Evolutionary conservation across 2,888 invertebrate genomes (phyloP).

Genomic region (Calephelis perditalis): DNA sequence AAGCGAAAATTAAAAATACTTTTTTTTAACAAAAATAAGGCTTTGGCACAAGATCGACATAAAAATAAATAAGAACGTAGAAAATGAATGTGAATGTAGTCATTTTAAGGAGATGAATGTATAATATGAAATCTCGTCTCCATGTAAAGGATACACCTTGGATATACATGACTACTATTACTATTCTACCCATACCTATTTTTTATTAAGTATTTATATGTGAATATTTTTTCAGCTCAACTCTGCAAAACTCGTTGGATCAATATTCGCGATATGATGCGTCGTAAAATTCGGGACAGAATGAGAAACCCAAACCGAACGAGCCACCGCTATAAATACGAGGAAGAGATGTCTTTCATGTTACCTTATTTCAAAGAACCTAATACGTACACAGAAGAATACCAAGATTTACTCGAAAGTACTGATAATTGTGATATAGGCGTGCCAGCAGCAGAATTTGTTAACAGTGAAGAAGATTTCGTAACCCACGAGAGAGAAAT

Average conservation of each 20-base stretch:
- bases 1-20: no score
- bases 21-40: no score
- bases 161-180: no score
- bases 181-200: no score
- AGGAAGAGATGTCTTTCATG: conserved; percentile 56
- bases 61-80: no score
- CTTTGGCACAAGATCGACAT: no score
- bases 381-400: conserved; percentile 36
- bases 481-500: conserved; percentile 35
- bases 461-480: conserved; percentile 37
- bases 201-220: not conserved
- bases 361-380: conserved; percentile 52
- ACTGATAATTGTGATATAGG: conserved; percentile 40
- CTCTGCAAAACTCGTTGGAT: conserved; percentile 62
- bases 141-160: no score
- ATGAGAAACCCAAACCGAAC: conserved; percentile 44
- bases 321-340: conserved; percentile 59
- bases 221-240: conserved; percentile 41
- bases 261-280: conserved; percentile 66
- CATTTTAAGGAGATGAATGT: not conserved
- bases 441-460: conserved; percentile 43
- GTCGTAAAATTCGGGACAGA: conserved; percentile 50
- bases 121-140: not conserved
- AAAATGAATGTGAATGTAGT: no score
- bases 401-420: conserved; percentile 44